Evolutionary conservation across 2,113 vertebrate species (phyloP), one percentile per base, ranked within the genome.

Genomic region (Ammodytes marinus): DNA sequence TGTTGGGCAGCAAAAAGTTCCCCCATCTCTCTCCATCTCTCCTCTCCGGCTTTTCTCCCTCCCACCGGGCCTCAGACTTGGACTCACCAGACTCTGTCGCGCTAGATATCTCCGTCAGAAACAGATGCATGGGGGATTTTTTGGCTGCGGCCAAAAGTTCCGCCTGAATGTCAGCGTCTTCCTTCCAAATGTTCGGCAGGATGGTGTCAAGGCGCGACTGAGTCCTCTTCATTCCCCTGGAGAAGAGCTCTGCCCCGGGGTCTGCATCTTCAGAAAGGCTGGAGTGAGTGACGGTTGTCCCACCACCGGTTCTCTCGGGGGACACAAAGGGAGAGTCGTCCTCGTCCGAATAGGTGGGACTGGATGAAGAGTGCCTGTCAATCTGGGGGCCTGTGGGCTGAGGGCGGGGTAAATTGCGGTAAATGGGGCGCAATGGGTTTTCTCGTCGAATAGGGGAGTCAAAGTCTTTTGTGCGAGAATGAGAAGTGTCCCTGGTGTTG

Each of bases 151-250:
- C 80, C 12, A 93, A 86, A 49, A 75, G 73, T 47, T 95, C 93
- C 14, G 91, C 90, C 69, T 93, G 93, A 72, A 94, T 85, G 77
- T 94, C 93, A 19, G 94, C 95, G 40, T 96, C 94, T 79, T 96
- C 95, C 53, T 90, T 94, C 95, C 95, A 96, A 73, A 96, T 94
- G 45, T 90, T 91, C 0, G 95, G 95, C 5, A 96, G 92, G 73
- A 96, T 95, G 47, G 94, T 95, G 85, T 94, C 93, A 0, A 96
- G 95, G 12, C 95, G 95, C 6, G 95, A 96, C 88, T 96, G 94
- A 55, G 95, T 96, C 81, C 95, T 91, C 46, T 94, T 96, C 95
- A 96, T 96, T 54, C 95, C 95, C 65, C 95, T 88, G 77, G 89
- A 93, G 69, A 95, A 94, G n/a, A 93, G 79, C 64, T 94, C 94